Conservation (phyloP, 2,888 invertebrate species). For the Spilosoma lubricipeda region DNA sequence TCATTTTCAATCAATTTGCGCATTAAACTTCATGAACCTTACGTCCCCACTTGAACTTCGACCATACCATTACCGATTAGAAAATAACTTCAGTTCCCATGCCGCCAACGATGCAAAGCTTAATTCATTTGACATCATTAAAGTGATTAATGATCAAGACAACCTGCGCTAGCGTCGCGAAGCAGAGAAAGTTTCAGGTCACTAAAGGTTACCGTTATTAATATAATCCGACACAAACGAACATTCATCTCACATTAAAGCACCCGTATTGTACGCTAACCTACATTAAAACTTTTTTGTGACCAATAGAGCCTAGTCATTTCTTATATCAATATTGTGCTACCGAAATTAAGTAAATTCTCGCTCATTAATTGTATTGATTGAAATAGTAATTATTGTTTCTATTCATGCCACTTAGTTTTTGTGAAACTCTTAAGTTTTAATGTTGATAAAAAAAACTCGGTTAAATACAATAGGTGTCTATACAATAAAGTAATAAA, state of each 20-base stretch:
- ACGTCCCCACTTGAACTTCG: not conserved
- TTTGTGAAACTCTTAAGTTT: not conserved
- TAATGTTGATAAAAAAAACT: not conserved
- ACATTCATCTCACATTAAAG: constrained; percentile 52
- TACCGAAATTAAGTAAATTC: constrained; percentile 26
- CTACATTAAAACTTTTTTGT: constrained; percentile 39
- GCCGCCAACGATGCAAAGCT: constrained; percentile 44
- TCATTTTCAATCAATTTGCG: not conserved
- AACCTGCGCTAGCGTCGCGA: constrained; percentile 51
- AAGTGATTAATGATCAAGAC: constrained; percentile 58
- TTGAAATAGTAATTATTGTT: not conserved
- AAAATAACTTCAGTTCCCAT: constrained; percentile 47
- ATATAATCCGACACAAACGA: constrained; percentile 63
- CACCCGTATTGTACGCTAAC: constrained; percentile 28
- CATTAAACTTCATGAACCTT: not conserved
- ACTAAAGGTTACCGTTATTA: constrained; percentile 60
- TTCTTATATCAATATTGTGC: constrained; percentile 33
- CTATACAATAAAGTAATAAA: not conserved
- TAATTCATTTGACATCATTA: constrained; percentile 62
- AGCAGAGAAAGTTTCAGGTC: constrained; percentile 65
- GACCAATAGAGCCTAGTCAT: constrained; percentile 45
- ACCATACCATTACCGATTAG: constrained; percentile 30
- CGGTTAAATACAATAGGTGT: not conserved
- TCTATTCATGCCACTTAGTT: not conserved
- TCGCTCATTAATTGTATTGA: constrained; percentile 8